Evolutionary conservation across 2,888 invertebrate genomes (phyloP).

Genomic region (Baronia brevicornis): DNA sequence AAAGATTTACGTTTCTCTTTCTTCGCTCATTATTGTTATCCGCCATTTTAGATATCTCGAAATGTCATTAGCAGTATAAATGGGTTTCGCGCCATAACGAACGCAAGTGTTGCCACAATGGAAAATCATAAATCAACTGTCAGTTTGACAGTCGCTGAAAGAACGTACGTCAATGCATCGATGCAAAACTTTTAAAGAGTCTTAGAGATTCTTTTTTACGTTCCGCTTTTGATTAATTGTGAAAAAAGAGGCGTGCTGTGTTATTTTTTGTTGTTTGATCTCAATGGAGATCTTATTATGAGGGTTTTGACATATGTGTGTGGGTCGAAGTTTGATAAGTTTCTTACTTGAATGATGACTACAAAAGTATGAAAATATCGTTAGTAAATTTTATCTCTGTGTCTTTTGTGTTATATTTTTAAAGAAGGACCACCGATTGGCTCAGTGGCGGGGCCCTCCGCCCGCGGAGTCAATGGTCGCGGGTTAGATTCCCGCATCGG

Average conservation of each 20-base stretch:
- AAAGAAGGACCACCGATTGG: too few species aligned
- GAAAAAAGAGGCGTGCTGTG: slow-evolving; percentile 25
- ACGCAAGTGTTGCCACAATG: slow-evolving; percentile 61
- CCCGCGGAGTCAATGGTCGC: too few species aligned
- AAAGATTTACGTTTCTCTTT: slow-evolving; percentile 23
- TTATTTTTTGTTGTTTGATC: slow-evolving; percentile 11
- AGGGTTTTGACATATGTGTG: slow-evolving; percentile 24
- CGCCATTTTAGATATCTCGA: slow-evolving; percentile 58
- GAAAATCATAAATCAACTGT: slow-evolving; percentile 68
- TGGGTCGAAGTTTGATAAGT: slow-evolving; percentile 25
- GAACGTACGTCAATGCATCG: slow-evolving; percentile 66
- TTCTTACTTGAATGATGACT: slow-evolving; percentile 6
- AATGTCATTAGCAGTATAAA: slow-evolving; percentile 68
- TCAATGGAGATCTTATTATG: slow-evolving; percentile 38
- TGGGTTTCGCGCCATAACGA: slow-evolving; percentile 69
- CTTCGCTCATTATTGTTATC: slow-evolving; percentile 35
- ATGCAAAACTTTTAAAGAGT: slow-evolving; percentile 63
- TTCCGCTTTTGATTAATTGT: slow-evolving; percentile 56
- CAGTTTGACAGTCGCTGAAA: slow-evolving; percentile 69
- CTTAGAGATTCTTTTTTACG: slow-evolving; percentile 40
- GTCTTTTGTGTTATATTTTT: not conserved
- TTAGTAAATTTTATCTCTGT: not conserved
- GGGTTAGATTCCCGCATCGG: too few species aligned
- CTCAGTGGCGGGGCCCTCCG: too few species aligned
- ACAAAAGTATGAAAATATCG: slow-evolving; percentile 5